Conservation (phyloP, 1,140 invertebrate genomes). For the Drosophila lowei region DNA sequence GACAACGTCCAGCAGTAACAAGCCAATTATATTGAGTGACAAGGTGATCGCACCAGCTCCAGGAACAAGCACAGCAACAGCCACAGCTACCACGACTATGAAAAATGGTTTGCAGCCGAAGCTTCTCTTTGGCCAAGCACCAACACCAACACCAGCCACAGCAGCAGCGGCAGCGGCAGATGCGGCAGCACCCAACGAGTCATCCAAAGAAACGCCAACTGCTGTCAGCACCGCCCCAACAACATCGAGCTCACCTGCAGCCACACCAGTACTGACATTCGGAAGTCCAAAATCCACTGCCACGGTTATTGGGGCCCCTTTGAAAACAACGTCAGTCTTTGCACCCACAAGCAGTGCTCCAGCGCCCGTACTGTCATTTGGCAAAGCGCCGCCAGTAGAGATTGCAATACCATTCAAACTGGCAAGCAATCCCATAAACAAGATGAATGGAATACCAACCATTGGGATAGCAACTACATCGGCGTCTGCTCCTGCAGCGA, state of each 20-base stretch:
- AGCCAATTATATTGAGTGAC: constrained; percentile 30
- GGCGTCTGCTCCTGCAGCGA: not conserved
- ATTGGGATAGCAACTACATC: constrained; percentile 15
- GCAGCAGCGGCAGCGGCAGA: not conserved
- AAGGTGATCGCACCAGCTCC: not conserved
- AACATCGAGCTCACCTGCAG: not conserved
- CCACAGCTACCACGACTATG: not conserved
- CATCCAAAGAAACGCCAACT: not conserved
- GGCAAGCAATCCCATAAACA: constrained; percentile 9
- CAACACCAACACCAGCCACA: not conserved
- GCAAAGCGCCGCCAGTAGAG: constrained; percentile 11
- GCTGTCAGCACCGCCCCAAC: not conserved
- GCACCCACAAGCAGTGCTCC: constrained; percentile 8
- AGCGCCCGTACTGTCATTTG: constrained; percentile 22
- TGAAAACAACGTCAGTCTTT: not conserved
- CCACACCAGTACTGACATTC: constrained; percentile 13
- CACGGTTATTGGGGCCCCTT: not conserved
- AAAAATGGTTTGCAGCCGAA: not conserved
- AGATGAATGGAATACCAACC: not conserved
- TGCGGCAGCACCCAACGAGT: not conserved
- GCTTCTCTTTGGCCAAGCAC: not conserved
- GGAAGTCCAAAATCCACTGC: constrained; percentile 9
- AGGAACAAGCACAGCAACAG: not conserved
- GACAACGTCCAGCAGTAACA: constrained; percentile 5
- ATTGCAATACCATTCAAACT: constrained; percentile 40